Conservation (phyloP, 2,113 vertebrate genomes). For the Rissa tridactyla region DNA sequence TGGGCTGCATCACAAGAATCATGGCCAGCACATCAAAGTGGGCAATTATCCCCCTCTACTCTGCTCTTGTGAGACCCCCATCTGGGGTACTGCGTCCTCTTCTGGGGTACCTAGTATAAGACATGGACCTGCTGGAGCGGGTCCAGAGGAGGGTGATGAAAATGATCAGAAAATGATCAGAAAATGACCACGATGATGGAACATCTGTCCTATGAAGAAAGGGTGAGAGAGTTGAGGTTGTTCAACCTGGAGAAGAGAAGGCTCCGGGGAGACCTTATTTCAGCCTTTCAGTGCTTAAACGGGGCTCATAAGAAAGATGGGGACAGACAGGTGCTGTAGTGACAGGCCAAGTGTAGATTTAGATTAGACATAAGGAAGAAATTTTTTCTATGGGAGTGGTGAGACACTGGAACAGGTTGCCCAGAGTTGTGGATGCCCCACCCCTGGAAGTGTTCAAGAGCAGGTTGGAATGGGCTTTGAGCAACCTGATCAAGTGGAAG, state of each 20-base stretch:
- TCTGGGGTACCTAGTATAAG: neutral
- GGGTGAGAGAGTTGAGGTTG: neutral
- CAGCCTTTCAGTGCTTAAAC: neutral
- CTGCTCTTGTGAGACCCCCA: neutral
- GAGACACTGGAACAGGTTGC: neutral
- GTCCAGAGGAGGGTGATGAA: neutral
- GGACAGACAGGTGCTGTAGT: neutral
- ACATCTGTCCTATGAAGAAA: neutral
- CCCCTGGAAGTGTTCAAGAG: neutral
- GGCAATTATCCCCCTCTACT: neutral
- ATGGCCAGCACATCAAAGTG: accelerated
- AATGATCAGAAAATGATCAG: neutral
- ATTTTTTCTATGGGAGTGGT: neutral
- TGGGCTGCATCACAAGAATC: neutral
- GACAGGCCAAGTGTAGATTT: neutral
- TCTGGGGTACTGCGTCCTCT: neutral
- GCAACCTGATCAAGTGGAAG: neutral
- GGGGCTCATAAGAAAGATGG: neutral
- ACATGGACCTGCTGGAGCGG: neutral
- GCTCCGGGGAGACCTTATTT: neutral
- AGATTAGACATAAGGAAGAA: neutral
- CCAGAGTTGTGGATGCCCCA: neutral
- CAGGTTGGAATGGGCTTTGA: neutral
- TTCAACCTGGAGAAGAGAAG: neutral
- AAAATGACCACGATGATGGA: neutral